phyloP scores from a whole-genome alignment of 2,113 vertebrate species.

The Seriola quinqueradiata region DNA sequence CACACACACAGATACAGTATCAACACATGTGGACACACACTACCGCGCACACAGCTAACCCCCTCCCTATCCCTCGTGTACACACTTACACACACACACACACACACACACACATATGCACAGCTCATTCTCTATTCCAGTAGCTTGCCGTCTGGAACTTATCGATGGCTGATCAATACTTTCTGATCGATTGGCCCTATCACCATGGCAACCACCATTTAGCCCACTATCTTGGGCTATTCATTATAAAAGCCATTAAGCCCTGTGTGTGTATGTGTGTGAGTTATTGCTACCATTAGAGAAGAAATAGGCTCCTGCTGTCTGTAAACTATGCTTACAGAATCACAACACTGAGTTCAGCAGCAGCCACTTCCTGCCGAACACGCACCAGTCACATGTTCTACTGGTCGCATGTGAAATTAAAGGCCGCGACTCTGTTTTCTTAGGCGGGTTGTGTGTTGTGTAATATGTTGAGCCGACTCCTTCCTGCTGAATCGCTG shows the following conservation, averaged over 20 bases:
- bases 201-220: conserved; percentile 81
- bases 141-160: conserved; percentile 71
- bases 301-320: conserved; percentile 59
- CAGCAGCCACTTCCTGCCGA: conserved; percentile 18
- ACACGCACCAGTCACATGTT: not conserved
- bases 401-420: not conserved
- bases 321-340: conserved; percentile 62
- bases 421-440: not conserved
- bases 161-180: conserved; percentile 79
- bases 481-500: not conserved
- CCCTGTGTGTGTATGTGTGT: conserved; percentile 54
- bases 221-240: conserved; percentile 76
- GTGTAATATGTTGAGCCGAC: not conserved
- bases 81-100: not conserved
- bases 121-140: conserved; percentile 69
- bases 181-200: conserved; percentile 78
- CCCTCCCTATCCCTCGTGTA: too few relatives aligned
- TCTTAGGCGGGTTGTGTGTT: too few relatives aligned
- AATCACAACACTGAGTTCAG: conserved; percentile 40
- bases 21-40: not conserved
- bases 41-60: conserved; percentile 15
- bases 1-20: conserved; percentile 23
- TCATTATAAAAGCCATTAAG: conserved; percentile 82
- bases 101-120: not conserved
- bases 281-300: conserved; percentile 81